Evolutionary conservation across 2,797 vertebrate genomes (phyloP), one percentile per base, ranked within the genome.

Genomic region (Zenarchopterus dispar): DNA sequence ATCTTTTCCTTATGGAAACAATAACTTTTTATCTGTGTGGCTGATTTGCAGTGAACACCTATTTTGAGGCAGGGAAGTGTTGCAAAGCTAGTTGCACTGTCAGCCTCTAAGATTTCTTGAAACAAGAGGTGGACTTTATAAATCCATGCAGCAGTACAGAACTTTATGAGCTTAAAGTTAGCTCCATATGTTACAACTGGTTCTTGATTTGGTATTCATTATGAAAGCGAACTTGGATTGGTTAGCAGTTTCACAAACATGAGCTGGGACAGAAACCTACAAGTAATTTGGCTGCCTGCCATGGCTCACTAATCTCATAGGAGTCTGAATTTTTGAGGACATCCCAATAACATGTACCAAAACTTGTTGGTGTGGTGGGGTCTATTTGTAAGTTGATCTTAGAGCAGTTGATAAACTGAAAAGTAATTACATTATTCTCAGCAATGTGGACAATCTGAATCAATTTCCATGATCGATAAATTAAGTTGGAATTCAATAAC

Each of bases 341-440:
- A 82, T 62, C 67, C 54, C 21, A 62, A 44, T 73, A 68, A 86
- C 80, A 62, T 47, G 41, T 45, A 58, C 22, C 41, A 64, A 54
- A 50, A 52, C 50, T 51, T 7, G 22, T 44, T 19, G 21, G 24
- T n/a, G n/a, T 0, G 15, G 39, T 47, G 52, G 54, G 54, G 56
- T 55, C 47, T 65, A 31, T 70, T 78, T 58, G 33, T 60, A 51
- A 64, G 65, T 63, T 3, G 41, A 51, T 78, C 33, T 68, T 2
- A 6, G 59, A 75, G 53, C 70, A 51, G 47, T 65, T 65, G 74
- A 84, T 80, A 70, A 89, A 86, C 78, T 81, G 79, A 75, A 52
- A 81, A 76, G 79, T 88, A 86, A 91, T 91, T 87, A 88, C 73
- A 77, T 90, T 74, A 88, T 85, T 85, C 74, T 75, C 71, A 84